Percentiles rank a stretch among this genome's conserved stretches.
phyloP scores from a whole-genome alignment of 2,113 vertebrate species.

The Microcebus tavaratra region DNA sequence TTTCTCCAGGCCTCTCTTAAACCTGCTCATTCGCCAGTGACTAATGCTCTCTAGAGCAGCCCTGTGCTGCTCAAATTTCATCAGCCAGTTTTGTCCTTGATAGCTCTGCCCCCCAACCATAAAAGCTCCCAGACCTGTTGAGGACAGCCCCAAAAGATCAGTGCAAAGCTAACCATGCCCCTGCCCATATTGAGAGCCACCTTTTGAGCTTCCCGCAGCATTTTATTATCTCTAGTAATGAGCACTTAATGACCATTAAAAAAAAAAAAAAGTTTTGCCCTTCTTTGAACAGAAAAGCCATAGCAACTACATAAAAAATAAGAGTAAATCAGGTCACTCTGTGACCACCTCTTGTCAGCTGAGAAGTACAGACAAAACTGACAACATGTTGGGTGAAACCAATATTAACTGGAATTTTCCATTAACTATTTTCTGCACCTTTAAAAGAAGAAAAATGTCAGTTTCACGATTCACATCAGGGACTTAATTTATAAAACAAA shows the following conservation, averaged over 20 bases:
- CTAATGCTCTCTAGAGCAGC: constrained; percentile 86
- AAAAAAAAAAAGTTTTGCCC: constrained; percentile 36
- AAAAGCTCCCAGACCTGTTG: constrained; percentile 79
- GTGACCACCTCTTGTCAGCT: neutral
- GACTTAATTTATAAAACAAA: constrained; percentile 26
- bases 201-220: neutral
- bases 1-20: constrained; percentile 84
- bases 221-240: constrained; percentile 18
- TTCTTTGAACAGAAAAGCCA: neutral
- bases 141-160: constrained; percentile 60
- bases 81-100: constrained; percentile 83
- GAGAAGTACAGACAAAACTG: constrained; percentile 35
- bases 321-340: neutral
- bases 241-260: neutral
- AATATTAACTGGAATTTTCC: constrained; percentile 41
- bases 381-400: neutral
- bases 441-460: constrained; percentile 46
- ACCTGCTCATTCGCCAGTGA: constrained; percentile 82
- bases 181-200: neutral
- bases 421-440: constrained; percentile 45
- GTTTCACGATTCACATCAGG: constrained; percentile 17
- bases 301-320: neutral
- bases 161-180: constrained; percentile 63
- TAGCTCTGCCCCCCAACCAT: constrained; percentile 69
- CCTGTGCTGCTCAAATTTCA: constrained; percentile 85